Evolutionary conservation across 2,888 invertebrate genomes (phyloP).

Genomic region (Epicampocera succincta): DNA sequence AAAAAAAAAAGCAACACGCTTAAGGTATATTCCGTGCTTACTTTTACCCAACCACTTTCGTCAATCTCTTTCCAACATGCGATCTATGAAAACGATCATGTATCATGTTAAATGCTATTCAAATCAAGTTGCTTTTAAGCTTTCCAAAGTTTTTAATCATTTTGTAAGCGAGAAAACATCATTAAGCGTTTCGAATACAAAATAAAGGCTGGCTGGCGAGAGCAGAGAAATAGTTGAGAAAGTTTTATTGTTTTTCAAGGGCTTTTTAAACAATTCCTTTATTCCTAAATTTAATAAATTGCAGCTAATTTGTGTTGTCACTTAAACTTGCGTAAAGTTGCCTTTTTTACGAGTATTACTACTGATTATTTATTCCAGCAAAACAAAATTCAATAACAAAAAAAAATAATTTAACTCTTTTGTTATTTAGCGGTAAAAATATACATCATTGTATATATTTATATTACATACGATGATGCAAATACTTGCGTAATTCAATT

Average conservation of each 20-base stretch:
- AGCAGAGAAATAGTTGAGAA: background rate
- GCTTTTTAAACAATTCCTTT: slow-evolving; percentile 12
- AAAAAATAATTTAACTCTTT: too few relatives aligned
- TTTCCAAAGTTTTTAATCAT: slow-evolving; percentile 18
- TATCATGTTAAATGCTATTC: slow-evolving; percentile 26
- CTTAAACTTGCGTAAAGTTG: background rate
- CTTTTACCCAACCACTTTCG: background rate
- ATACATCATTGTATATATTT: too few relatives aligned
- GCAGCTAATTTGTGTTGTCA: slow-evolving; percentile 21
- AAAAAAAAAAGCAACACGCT: background rate
- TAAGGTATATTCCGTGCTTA: background rate
- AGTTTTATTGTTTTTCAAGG: background rate
- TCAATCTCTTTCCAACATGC: slow-evolving; percentile 12
- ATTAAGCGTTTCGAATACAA: background rate
- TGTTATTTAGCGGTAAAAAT: too few relatives aligned
- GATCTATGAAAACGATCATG: slow-evolving; percentile 9
- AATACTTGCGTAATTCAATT: too few relatives aligned
- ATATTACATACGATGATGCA: too few relatives aligned
- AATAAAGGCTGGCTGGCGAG: background rate
- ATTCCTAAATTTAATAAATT: slow-evolving; percentile 12
- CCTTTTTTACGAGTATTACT: too few relatives aligned
- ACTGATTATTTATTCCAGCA: too few relatives aligned
- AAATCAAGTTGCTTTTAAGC: background rate
- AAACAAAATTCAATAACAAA: too few relatives aligned
- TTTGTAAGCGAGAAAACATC: background rate